These are phyloP conservation scores for Drosophila subpulchrella DNA, from an alignment of 1,140 invertebrate species.

Conservation along the genomic window DNA sequence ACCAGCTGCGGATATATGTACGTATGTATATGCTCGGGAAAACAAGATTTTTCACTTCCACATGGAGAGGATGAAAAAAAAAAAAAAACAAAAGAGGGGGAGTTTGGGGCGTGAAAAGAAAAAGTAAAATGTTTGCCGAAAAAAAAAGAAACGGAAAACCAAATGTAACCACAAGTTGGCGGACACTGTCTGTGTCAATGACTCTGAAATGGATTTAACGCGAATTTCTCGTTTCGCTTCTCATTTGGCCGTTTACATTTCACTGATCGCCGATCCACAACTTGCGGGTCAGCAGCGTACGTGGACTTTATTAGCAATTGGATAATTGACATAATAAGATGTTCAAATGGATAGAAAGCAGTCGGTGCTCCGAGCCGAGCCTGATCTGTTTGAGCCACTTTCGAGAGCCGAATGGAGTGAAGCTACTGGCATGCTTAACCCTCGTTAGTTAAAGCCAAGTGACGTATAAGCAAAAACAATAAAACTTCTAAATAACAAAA, in stretches of 20 bases:
- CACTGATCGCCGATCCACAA: constrained; percentile 45
- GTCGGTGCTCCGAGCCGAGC: constrained; percentile 9
- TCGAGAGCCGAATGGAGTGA: not conserved
- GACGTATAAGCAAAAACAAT: not conserved
- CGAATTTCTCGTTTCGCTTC: constrained; percentile 70
- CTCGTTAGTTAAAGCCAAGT: not conserved
- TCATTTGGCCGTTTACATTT: constrained; percentile 50
- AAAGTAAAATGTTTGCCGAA: constrained; percentile 78
- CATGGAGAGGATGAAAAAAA: not conserved
- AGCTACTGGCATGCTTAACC: not conserved
- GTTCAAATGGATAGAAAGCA: constrained; percentile 57
- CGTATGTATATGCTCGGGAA: constrained; percentile 16
- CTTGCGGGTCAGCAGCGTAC: constrained; percentile 68
- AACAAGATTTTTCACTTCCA: constrained; percentile 71
- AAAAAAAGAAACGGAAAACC: constrained; percentile 38
- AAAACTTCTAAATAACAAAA: no score
- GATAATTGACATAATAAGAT: constrained; percentile 80
- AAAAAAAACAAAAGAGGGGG: constrained; percentile 26
- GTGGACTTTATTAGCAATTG: constrained; percentile 78
- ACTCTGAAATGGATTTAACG: constrained; percentile 79
- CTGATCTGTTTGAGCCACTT: constrained; percentile 33
- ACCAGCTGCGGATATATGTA: constrained; percentile 31
- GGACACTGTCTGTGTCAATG: constrained; percentile 68
- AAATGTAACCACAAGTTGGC: constrained; percentile 30
- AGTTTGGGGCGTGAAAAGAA: constrained; percentile 60